Base-by-base conservation (phyloP, 2,888 invertebrate genomes). In the Cistogaster globosa region DNA sequence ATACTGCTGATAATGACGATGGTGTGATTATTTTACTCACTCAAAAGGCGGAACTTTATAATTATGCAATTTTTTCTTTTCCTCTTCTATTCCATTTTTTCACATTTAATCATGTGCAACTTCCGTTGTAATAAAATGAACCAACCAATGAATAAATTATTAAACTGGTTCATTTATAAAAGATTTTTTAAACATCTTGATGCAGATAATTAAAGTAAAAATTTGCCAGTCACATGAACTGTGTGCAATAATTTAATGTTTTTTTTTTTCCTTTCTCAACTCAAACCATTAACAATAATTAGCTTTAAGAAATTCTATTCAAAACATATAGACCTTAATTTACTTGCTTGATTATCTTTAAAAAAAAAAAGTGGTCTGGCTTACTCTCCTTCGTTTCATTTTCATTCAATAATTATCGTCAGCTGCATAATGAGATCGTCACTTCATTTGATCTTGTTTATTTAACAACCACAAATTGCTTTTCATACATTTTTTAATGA, bases 391-490 rank as follows among this genome's bases (percentile, higher is more conserved):
- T 57, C 16, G 32, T 74, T 60, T 20, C 62, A 26, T n/a, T 20
- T 75, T 55, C 63, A 69, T 69, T 81, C 58, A 68, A 45, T 63
- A 69, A 48, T 51, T 26, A 63, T 81, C 8, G 26, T 20, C 55
- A 45, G 65, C 45, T 18, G 42, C 42, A 42, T 48, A 48, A 45
- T 62, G 42, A 20, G 60, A n/a, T 45, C 42, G 55, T 69, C 65
- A 76, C 76, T 76, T 48, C 4, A 62, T 48, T 38, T 68, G 18
- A 36, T 55, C 62, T 68, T 67, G 74, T 62, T 81, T 55, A 55
- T 55, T 82, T 58, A 76, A 76, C 65, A 76, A 82, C 81, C 81
- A 76, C 75, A 71, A 82, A 76, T 76, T 76, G 57, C 72, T 67
- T 72, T 55, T 68, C 42, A 74, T 53, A 72, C 65, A 63, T 58